Percentiles rank a stretch among this genome's conserved stretches.
Conservation (phyloP, 1,140 invertebrate genomes). For the Brachionus koreanus region DNA sequence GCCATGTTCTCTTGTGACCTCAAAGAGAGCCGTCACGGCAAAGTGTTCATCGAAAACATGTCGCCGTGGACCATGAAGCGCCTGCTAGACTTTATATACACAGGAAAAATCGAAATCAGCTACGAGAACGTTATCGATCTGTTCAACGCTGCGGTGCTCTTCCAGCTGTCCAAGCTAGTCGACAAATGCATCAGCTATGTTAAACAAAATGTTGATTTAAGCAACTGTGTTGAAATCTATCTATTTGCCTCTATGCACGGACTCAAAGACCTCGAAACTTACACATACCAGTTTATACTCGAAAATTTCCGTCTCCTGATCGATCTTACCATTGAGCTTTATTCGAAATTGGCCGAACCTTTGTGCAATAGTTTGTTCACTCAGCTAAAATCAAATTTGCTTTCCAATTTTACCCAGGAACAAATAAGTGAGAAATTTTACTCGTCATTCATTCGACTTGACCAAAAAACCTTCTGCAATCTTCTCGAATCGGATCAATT, state of each 20-base stretch:
- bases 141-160: slow-evolving; percentile 57
- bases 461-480: slow-evolving; percentile 17
- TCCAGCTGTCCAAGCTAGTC: slow-evolving; percentile 59
- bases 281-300: slow-evolving; percentile 52
- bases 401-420: slow-evolving; percentile 53
- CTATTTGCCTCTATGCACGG: slow-evolving; percentile 56
- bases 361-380: slow-evolving; percentile 45
- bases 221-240: slow-evolving; percentile 59
- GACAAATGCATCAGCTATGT: slow-evolving; percentile 56
- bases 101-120: slow-evolving; percentile 56
- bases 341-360: slow-evolving; percentile 44
- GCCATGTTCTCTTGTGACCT: slow-evolving; percentile 61
- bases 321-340: background rate
- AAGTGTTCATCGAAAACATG: slow-evolving; percentile 52
- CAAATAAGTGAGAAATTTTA: slow-evolving; percentile 52
- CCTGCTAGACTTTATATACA: slow-evolving; percentile 59
- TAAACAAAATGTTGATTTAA: slow-evolving; percentile 54
- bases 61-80: slow-evolving; percentile 57
- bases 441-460: slow-evolving; percentile 44
- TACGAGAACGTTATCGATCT: slow-evolving; percentile 58
- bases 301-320: slow-evolving; percentile 52
- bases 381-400: slow-evolving; percentile 48
- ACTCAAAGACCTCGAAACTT: slow-evolving; percentile 53
- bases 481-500: slow-evolving; percentile 51
- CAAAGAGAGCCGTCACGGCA: slow-evolving; percentile 54